phyloP scores from a whole-genome alignment of 2,888 invertebrate species.

The Drosophila fungiperda region DNA sequence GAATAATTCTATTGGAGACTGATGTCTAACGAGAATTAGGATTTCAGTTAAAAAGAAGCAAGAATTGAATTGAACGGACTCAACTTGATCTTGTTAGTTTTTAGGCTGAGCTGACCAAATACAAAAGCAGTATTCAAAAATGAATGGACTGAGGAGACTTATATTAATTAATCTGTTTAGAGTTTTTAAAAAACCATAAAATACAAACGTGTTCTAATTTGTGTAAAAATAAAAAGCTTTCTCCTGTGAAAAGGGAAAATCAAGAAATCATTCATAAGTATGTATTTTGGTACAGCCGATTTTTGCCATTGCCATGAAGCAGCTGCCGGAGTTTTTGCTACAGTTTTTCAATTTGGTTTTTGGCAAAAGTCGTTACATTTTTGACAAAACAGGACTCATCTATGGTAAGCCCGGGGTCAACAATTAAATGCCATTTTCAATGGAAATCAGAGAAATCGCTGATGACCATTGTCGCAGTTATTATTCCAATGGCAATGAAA shows the following conservation, averaged over 20 bases:
- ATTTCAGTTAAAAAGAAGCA: not conserved
- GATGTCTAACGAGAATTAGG: not conserved
- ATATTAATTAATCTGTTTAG: not conserved
- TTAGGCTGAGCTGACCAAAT: not conserved
- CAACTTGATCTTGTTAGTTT: not conserved
- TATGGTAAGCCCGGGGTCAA: slow-evolving; percentile 62
- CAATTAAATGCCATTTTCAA: slow-evolving; percentile 77
- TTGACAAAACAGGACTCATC: slow-evolving; percentile 21
- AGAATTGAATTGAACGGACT: not conserved
- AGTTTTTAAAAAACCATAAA: not conserved
- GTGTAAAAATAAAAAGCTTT: not conserved
- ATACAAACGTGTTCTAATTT: not conserved
- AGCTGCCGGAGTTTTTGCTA: slow-evolving; percentile 45
- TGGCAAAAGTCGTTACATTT: slow-evolving; percentile 66
- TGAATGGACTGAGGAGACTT: not conserved
- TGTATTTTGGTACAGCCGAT: not conserved
- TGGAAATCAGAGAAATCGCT: slow-evolving; percentile 52
- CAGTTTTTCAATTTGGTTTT: slow-evolving; percentile 21
- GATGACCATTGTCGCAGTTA: slow-evolving; percentile 34
- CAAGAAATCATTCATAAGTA: not conserved
- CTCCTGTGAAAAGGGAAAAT: not conserved
- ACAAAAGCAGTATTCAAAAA: not conserved
- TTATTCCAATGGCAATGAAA: slow-evolving; percentile 60
- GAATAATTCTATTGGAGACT: not conserved
- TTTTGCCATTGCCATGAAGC: slow-evolving; percentile 1